Percentiles rank a stretch among this genome's conserved stretches.
These are phyloP conservation scores for Blastobasis adustella DNA, from an alignment of 2,888 invertebrate species.

Conservation along the genomic window DNA sequence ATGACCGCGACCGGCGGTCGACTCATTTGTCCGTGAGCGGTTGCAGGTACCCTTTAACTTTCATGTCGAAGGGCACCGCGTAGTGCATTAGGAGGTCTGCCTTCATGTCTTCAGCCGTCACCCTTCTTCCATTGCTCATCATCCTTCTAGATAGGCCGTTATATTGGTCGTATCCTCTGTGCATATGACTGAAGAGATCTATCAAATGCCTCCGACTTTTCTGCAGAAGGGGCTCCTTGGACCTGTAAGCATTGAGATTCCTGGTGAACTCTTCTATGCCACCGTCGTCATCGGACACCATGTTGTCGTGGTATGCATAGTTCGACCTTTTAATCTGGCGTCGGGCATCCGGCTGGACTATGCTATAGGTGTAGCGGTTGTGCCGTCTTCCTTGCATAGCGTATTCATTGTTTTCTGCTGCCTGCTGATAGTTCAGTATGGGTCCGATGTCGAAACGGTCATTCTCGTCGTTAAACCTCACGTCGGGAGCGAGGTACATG, in stretches of 20 bases:
- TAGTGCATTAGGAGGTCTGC: conserved; percentile 30
- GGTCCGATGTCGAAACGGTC: conserved; percentile 42
- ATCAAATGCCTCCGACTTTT: too few relatives aligned
- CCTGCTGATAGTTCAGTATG: conserved; percentile 17
- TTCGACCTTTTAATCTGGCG: conserved; percentile 1
- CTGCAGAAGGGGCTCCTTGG: background rate
- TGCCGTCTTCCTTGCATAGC: background rate
- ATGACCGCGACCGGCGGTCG: too few relatives aligned
- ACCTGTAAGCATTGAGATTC: conserved; percentile 24
- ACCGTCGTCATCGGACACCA: conserved; percentile 19
- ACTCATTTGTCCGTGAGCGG: too few relatives aligned
- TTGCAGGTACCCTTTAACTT: conserved; percentile 36
- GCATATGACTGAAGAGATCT: too few relatives aligned
- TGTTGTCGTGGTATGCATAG: conserved; percentile 29
- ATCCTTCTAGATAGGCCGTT: too few relatives aligned
- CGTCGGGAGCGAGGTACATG: conserved; percentile 32
- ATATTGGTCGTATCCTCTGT: too few relatives aligned
- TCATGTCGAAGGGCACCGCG: conserved; percentile 40
- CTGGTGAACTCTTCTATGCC: conserved; percentile 21
- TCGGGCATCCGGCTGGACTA: background rate
- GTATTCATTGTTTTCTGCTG: background rate
- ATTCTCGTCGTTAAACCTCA: conserved; percentile 39
- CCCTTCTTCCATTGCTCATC: conserved; percentile 17
- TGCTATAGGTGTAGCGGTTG: background rate
- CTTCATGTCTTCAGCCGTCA: too few relatives aligned